phyloP scores from a whole-genome alignment of 2,888 invertebrate genomes.

The Carcina quercana region DNA sequence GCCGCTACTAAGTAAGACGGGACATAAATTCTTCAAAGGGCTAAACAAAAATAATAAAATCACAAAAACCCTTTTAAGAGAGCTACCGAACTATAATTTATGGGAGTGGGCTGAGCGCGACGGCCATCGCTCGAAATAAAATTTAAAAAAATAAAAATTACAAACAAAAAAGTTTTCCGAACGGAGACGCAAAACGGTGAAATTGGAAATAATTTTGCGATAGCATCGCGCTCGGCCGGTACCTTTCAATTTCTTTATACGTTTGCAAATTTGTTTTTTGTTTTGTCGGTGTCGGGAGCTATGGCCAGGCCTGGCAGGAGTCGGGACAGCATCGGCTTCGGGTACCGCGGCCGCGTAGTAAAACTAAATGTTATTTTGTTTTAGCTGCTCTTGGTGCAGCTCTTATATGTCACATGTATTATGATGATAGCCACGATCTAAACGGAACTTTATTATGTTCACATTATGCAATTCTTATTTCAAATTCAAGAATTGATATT shows the following conservation, averaged over 20 bases:
- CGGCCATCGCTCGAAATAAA: slow-evolving; percentile 54
- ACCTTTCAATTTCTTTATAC: slow-evolving; percentile 67
- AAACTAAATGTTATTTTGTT: slow-evolving; percentile 21
- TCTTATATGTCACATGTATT: background rate
- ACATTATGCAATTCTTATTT: too few species aligned
- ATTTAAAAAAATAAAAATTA: slow-evolving; percentile 35
- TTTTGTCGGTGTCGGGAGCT: slow-evolving; percentile 40
- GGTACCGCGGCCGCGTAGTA: slow-evolving; percentile 19
- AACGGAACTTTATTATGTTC: too few species aligned
- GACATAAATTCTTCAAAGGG: slow-evolving; percentile 73
- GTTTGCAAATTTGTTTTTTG: slow-evolving; percentile 58
- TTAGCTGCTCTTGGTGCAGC: too few species aligned
- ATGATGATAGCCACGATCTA: background rate
- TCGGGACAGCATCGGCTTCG: slow-evolving; percentile 19
- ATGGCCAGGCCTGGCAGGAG: slow-evolving; percentile 29
- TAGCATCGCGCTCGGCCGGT: slow-evolving; percentile 63
- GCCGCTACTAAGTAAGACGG: slow-evolving; percentile 68
- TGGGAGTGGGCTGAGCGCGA: slow-evolving; percentile 50
- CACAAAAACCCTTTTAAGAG: slow-evolving; percentile 61
- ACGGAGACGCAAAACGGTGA: slow-evolving; percentile 67
- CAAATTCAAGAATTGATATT: too few species aligned
- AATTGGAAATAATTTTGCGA: slow-evolving; percentile 73
- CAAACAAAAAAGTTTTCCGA: slow-evolving; percentile 30
- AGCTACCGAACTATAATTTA: slow-evolving; percentile 75
- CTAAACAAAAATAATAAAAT: slow-evolving; percentile 66